Conservation (phyloP, 2,888 invertebrate genomes). For the Chironomus tentans region DNA sequence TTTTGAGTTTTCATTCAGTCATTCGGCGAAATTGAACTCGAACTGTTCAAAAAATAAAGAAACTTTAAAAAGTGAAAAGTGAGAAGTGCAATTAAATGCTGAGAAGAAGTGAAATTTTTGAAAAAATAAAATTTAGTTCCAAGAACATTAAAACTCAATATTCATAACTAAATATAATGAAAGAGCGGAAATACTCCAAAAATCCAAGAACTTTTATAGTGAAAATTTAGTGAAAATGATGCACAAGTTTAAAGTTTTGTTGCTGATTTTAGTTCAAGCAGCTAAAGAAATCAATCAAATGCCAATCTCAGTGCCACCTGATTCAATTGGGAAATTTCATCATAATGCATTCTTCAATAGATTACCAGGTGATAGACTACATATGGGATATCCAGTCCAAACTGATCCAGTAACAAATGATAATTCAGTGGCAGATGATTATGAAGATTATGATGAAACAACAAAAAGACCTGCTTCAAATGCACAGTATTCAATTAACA, state of each 20-base stretch:
- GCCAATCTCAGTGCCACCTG: constrained; percentile 15
- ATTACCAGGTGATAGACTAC: neutral
- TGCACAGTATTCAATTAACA: neutral
- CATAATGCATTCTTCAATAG: neutral
- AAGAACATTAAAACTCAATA: neutral
- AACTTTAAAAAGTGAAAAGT: no score
- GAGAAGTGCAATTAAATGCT: no score
- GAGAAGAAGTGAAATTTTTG: no score
- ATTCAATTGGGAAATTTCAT: neutral
- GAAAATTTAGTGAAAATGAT: neutral
- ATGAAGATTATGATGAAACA: neutral
- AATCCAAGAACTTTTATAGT: neutral
- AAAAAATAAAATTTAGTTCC: no score
- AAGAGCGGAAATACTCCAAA: neutral
- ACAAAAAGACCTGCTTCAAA: neutral
- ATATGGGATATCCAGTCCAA: neutral
- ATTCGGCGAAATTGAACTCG: constrained; percentile 15
- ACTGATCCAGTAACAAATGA: neutral
- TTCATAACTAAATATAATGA: neutral
- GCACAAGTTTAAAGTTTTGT: neutral
- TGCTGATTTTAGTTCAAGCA: neutral
- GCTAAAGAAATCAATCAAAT: neutral
- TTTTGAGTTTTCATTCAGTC: constrained; percentile 14
- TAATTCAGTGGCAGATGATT: neutral
- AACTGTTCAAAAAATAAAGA: neutral